Evolutionary conservation across 2,113 vertebrate species (phyloP), one percentile per base, ranked within the genome.

Genomic region (Phoxinus phoxinus): DNA sequence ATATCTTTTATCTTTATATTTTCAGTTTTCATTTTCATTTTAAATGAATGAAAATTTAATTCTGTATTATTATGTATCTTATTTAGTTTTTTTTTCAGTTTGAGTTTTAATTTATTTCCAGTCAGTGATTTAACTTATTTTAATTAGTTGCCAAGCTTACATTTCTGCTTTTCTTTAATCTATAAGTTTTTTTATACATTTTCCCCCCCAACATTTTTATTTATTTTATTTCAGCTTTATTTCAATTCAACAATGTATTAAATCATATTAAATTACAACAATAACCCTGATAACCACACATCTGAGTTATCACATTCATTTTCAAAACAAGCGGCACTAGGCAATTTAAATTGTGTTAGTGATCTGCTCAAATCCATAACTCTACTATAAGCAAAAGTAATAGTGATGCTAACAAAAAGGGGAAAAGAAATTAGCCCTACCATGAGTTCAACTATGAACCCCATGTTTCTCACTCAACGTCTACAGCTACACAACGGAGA

Each of bases 401-500:
- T 23, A 11, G 32, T 23, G 32, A 71, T 41, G 35, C 32, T 10
- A 41, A 25, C 53, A 59, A 15, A 78, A 78, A 78, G 7, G 9
- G 12, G 6, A 23, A 56, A 77, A 77, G 48, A 35, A 37, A 23
- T 71, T 41, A n/a, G 67, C 67, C 35, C 17, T 32, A 67, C 15
- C 9, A 37, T 69, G 65, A 21, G 30, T 69, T 67, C 37, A 44
- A 44, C 56, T 27, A 2, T 17, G 53, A 79, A 65, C 41, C 23
- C 7, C 44, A 48, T 23, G 9, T 83, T 58, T 7, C 65, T 51
- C 63, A 37, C 48, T 56, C 46, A n/a, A 37, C 10, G 32, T 79
- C 30, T 23, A 4, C 32, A 53, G 73, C 63, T 69, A 69, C 81
- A 58, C 67, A 85, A 78, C 37, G 25, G 41, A 48, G 46, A 75